Conservation (phyloP, 92 coral and sea anemone genomes). For the Palythoa grandis region DNA sequence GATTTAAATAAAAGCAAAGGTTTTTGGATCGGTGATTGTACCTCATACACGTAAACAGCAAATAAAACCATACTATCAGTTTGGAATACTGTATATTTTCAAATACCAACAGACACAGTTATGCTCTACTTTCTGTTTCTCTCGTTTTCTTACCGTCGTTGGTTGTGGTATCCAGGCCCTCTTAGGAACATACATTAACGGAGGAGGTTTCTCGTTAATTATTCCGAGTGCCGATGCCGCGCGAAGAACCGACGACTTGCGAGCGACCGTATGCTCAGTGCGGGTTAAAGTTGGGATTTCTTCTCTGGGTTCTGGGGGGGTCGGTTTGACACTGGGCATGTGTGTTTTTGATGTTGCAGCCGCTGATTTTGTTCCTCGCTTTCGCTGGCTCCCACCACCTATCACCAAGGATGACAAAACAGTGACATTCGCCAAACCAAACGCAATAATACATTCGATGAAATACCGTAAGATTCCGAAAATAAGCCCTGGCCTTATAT, state of each 20-base stretch:
- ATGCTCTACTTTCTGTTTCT: neutral
- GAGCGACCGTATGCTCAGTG: conserved; percentile 61
- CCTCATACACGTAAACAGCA: neutral
- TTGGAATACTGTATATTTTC: too few species aligned
- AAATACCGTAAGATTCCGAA: too few species aligned
- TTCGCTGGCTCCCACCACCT: conserved; percentile 87
- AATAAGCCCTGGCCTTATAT: too few species aligned
- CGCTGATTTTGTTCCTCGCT: conserved; percentile 89
- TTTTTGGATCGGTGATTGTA: too few species aligned
- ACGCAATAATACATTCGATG: neutral
- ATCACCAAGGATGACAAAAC: neutral
- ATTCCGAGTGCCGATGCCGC: conserved; percentile 99
- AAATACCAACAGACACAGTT: neutral
- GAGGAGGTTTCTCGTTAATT: conserved; percentile 85
- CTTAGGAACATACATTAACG: conserved; percentile 87
- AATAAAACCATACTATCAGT: neutral
- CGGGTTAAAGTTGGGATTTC: conserved; percentile 59
- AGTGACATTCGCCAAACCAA: neutral
- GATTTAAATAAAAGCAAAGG: too few species aligned
- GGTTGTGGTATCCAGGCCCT: conserved; percentile 97
- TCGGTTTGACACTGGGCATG: conserved; percentile 81
- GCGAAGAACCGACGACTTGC: conserved; percentile 97
- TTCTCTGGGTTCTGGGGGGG: conserved; percentile 68
- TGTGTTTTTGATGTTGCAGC: conserved; percentile 78
- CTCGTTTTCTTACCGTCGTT: conserved; percentile 74